Conservation (phyloP, 2,113 vertebrate genomes). For the Junco hyemalis region DNA sequence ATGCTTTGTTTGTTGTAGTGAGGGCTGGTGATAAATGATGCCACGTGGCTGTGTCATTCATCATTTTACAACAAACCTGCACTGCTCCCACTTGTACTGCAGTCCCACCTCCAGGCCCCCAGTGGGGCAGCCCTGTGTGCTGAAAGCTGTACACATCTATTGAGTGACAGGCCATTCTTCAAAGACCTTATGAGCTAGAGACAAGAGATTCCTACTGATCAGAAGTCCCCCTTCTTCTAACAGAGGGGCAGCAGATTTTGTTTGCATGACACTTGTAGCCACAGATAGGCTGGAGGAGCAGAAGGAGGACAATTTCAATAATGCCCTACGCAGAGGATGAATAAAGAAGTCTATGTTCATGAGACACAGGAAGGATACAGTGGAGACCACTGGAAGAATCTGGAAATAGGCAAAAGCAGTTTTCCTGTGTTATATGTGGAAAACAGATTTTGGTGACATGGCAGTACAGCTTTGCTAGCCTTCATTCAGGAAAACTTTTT, state of each 20-base stretch:
- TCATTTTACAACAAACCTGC: background rate
- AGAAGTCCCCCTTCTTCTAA: background rate
- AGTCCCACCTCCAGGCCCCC: background rate
- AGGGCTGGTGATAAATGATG: background rate
- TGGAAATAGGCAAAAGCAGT: background rate
- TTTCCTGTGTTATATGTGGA: background rate
- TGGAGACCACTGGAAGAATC: background rate
- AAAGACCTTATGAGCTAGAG: background rate
- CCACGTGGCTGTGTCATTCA: background rate
- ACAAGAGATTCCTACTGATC: background rate
- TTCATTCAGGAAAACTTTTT: background rate
- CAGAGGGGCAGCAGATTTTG: background rate
- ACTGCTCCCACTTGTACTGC: background rate
- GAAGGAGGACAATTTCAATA: background rate
- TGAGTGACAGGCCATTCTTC: background rate
- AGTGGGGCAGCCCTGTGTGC: background rate
- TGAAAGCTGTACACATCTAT: background rate
- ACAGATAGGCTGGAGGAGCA: background rate
- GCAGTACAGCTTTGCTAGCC: background rate
- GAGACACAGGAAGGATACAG: background rate
- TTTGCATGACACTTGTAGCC: background rate
- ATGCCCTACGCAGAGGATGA: fast-evolving
- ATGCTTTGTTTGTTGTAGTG: background rate
- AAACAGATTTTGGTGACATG: background rate
- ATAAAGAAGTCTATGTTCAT: background rate